Percentiles rank a stretch among this genome's conserved stretches.
These are phyloP conservation scores for Condylostylus longicornis DNA, from an alignment of 1,140 invertebrate genomes.

Conservation along the genomic window DNA sequence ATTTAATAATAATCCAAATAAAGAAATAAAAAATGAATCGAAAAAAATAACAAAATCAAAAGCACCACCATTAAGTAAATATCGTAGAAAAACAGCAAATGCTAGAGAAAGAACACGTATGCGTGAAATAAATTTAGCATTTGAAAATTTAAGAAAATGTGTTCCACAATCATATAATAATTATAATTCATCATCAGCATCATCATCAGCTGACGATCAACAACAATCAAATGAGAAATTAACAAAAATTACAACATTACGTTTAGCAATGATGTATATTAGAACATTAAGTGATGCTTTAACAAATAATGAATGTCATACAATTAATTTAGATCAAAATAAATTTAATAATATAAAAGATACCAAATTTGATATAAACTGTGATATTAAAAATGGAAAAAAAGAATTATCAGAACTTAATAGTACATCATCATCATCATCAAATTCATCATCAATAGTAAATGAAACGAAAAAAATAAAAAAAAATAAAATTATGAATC, in stretches of 20 bases:
- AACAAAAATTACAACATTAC: conserved; percentile 77
- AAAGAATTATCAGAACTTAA: too few relatives aligned
- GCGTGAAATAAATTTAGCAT: conserved; percentile 77
- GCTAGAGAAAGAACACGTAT: conserved; percentile 70
- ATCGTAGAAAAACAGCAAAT: conserved; percentile 77
- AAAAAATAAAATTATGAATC: too few relatives aligned
- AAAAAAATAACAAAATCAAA: conserved; percentile 42
- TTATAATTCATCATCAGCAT: too few relatives aligned
- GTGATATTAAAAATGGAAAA: too few relatives aligned
- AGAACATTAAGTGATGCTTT: conserved; percentile 40
- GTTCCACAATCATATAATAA: conserved; percentile 49
- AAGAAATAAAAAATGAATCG: too few relatives aligned
- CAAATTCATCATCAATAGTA: too few relatives aligned
- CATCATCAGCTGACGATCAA: conserved; percentile 25
- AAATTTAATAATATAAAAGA: too few relatives aligned
- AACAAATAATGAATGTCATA: not conserved
- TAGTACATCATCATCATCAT: too few relatives aligned
- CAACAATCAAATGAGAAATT: conserved; percentile 50
- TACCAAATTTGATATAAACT: too few relatives aligned
- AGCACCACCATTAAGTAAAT: conserved; percentile 74
- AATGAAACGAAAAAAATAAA: too few relatives aligned
- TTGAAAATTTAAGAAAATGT: conserved; percentile 58
- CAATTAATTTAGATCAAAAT: not conserved
- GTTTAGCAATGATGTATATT: conserved; percentile 78
- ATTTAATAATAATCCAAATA: too few relatives aligned